Conservation (phyloP, 2,888 invertebrate genomes). For the Dolomedes plantarius region DNA sequence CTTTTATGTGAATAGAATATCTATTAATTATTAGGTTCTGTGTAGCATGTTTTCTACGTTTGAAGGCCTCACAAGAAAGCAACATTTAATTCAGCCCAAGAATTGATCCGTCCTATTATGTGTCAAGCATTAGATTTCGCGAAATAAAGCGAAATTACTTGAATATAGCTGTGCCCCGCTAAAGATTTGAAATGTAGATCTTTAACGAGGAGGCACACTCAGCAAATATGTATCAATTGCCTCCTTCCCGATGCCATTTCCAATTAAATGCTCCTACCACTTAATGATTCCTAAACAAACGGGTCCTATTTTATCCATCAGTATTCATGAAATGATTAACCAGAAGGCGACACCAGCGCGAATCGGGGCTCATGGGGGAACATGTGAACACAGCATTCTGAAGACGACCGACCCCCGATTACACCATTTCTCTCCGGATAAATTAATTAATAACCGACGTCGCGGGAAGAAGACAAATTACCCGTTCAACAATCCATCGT, state of each 20-base stretch:
- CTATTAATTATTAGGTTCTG: too few relatives aligned
- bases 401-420: background rate
- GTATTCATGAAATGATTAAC: conserved; percentile 53
- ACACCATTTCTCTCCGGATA: conserved; percentile 22
- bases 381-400: conserved; percentile 10
- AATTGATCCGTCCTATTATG: too few relatives aligned
- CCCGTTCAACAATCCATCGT: conserved; percentile 63
- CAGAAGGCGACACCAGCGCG: background rate
- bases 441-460: conserved; percentile 66
- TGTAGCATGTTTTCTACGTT: too few relatives aligned
- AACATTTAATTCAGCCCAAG: too few relatives aligned
- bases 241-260: background rate
- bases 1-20: too few relatives aligned
- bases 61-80: too few relatives aligned
- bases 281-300: conserved; percentile 58
- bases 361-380: background rate
- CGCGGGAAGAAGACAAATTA: conserved; percentile 49
- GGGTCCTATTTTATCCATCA: conserved; percentile 16
- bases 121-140: too few relatives aligned
- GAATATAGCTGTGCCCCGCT: too few relatives aligned
- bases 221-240: too few relatives aligned
- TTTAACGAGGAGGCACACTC: too few relatives aligned
- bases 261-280: background rate
- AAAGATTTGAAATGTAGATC: too few relatives aligned
- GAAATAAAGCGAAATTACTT: too few relatives aligned